Conservation (phyloP, 2,797 vertebrate species). For the Enteromius mattozi region DNA sequence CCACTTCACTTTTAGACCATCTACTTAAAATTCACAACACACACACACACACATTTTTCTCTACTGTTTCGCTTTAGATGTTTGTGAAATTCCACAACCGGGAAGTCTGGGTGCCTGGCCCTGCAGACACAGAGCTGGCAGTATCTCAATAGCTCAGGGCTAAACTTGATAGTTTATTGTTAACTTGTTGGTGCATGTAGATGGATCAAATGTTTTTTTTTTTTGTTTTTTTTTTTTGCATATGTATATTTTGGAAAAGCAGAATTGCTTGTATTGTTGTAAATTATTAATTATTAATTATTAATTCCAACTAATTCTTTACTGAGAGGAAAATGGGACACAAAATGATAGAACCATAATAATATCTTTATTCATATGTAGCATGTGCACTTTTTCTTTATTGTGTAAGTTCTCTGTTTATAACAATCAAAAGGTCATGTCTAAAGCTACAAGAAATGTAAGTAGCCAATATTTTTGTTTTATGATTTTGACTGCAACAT, state of each 20-base stretch:
- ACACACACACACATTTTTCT: conserved; percentile 43
- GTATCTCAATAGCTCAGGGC: conserved; percentile 45
- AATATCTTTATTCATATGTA: conserved; percentile 50
- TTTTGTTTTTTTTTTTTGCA: not conserved
- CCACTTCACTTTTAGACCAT: conserved; percentile 20
- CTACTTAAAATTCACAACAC: conserved; percentile 43
- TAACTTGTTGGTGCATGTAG: conserved; percentile 48
- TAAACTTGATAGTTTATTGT: conserved; percentile 56
- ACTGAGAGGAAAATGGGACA: not conserved
- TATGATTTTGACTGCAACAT: not conserved
- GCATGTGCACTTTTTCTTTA: conserved; percentile 23
- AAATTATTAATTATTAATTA: too few relatives aligned
- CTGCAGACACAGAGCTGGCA: conserved; percentile 51
- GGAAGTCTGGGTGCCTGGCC: conserved; percentile 41
- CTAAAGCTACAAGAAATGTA: conserved; percentile 32
- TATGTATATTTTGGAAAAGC: not conserved
- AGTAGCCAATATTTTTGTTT: not conserved
- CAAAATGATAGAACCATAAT: conserved; percentile 2
- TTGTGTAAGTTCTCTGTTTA: conserved; percentile 28
- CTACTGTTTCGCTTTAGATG: conserved; percentile 46
- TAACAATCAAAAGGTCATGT: conserved; percentile 39
- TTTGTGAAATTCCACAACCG: conserved; percentile 59
- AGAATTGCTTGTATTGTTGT: not conserved
- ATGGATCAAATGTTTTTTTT: conserved; percentile 34
- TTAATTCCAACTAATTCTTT: too few relatives aligned